Conservation (phyloP, 2,113 vertebrate genomes). For the Platycercus adscitus region DNA sequence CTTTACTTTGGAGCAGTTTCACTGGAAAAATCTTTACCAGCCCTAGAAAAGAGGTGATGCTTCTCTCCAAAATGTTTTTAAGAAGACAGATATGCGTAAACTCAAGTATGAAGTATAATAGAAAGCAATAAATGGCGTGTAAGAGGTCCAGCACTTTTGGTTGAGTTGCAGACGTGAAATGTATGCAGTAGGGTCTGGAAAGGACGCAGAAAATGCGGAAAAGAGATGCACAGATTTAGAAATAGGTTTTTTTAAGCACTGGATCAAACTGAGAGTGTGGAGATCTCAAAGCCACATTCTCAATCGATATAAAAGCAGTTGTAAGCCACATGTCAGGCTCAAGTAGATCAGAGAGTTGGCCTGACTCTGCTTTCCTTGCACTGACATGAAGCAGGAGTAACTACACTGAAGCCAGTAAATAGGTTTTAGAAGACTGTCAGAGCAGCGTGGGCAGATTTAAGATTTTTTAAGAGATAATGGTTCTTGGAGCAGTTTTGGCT, state of each 20-base stretch:
- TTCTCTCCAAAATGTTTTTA: background rate
- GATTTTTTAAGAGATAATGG: background rate
- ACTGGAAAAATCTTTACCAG: background rate
- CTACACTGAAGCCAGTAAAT: background rate
- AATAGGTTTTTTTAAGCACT: background rate
- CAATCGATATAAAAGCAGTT: background rate
- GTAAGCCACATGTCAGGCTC: background rate
- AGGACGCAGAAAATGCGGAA: background rate
- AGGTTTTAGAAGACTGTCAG: background rate
- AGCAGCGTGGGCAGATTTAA: background rate
- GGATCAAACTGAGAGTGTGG: background rate
- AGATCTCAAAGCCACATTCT: constrained; percentile 15
- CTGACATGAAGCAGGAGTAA: constrained; percentile 31
- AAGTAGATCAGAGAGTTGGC: background rate
- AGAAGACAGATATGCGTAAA: background rate
- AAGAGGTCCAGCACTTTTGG: background rate
- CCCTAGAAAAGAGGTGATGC: background rate
- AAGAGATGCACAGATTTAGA: background rate
- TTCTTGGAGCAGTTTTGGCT: background rate
- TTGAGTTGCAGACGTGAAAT: background rate
- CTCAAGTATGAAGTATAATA: background rate
- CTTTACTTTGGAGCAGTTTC: background rate
- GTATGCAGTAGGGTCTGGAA: background rate
- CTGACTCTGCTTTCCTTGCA: background rate
- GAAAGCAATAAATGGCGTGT: background rate